Evolutionary conservation across 2,113 vertebrate species (phyloP).

Genomic region (Peromyscus polionotus): DNA sequence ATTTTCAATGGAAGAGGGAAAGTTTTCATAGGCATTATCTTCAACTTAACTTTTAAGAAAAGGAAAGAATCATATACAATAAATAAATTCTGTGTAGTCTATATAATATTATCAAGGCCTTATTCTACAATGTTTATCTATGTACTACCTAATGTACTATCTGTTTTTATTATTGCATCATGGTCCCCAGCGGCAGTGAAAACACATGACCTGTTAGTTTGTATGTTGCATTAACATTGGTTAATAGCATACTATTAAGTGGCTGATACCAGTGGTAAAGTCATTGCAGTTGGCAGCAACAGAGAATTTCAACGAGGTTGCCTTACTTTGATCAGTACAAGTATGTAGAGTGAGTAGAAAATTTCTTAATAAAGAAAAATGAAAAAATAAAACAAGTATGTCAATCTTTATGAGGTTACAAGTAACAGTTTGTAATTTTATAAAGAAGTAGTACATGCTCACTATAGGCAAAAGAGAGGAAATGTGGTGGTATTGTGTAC

Average conservation of each 20-base stretch:
- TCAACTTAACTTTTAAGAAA: background rate
- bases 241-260: constrained; percentile 50
- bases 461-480: background rate
- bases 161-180: background rate
- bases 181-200: background rate
- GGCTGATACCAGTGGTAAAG: background rate
- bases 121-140: background rate
- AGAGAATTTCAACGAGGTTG: constrained; percentile 23
- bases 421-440: background rate
- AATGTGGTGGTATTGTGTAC: too few relatives aligned
- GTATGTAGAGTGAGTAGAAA: too few relatives aligned
- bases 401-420: background rate
- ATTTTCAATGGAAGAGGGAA: background rate
- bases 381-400: background rate
- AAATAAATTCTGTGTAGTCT: background rate
- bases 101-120: background rate
- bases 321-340: background rate
- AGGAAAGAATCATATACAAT: background rate
- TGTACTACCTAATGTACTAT: background rate
- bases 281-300: background rate
- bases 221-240: background rate
- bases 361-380: too few relatives aligned
- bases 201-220: background rate
- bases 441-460: background rate
- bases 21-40: background rate